Evolutionary conservation across 2,113 vertebrate species (phyloP), one percentile per base, ranked within the genome.

Genomic region (Haemorhous mexicanus): DNA sequence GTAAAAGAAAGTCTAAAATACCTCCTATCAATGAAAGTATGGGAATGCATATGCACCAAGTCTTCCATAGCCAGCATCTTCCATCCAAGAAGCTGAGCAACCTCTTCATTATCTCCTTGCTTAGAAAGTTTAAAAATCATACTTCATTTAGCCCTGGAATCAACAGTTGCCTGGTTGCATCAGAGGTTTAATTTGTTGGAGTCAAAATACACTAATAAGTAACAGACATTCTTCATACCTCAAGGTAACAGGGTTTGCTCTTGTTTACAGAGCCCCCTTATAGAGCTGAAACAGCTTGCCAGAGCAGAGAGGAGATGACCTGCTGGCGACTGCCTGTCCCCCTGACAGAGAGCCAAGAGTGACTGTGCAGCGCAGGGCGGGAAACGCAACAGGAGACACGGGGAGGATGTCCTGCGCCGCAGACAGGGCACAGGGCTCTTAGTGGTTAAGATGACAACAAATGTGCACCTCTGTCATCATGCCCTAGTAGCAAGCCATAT

Each of bases 381-480:
- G 93, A 89, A 72, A 86, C 50, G 9, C 13, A 70, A 64, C 73
- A 93, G 94, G 95, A 97, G 95, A 94, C 41, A 61, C 24, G 0
- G 85, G 69, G 92, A 94, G 94, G 90, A 68, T 94, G 72, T 82
- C 78, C 61, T 15, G 44, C 13, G 82, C 91, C 64, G 24, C 91
- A 97, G 96, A 94, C 91, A 55, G 91, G 89, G 63, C 64, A 32
- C 49, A 35, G 91, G 47, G 84, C 80, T 91, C 80, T 96, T 87
- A 69, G 95, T 90, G 92, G 94, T 94, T 67, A 76, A 35, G 69
- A 96, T 72, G 72, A 94, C 93, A 95, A 91, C 94, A 64, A 69
- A 84, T 16, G 78, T n/a, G 6, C 94, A 97, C 95, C 95, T 97
- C 97, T 89, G 85, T 84, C 90, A 87, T 89, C 70, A 92, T 7